Percentiles rank a stretch among this genome's conserved stretches.
These are phyloP conservation scores for Ploceus nigricollis DNA, from an alignment of 2,113 vertebrate species.

Conservation along the genomic window DNA sequence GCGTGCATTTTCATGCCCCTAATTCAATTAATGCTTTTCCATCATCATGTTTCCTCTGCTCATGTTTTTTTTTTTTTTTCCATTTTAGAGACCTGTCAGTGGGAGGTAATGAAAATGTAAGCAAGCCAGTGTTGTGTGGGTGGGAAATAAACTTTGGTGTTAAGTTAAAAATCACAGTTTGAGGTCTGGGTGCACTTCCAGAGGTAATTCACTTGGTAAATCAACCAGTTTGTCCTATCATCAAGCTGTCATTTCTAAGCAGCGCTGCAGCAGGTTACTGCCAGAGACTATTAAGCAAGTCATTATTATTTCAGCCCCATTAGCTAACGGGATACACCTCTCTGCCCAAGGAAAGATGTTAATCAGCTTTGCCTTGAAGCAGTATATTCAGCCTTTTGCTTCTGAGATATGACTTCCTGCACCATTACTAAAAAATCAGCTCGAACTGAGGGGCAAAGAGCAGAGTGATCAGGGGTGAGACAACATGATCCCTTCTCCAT, in stretches of 20 bases:
- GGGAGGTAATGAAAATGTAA: constrained; percentile 33
- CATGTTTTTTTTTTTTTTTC: background rate
- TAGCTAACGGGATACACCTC: constrained; percentile 19
- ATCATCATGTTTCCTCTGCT: background rate
- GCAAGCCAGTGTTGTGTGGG: background rate
- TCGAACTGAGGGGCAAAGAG: background rate
- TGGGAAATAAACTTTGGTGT: constrained; percentile 15
- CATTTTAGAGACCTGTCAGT: constrained; percentile 8
- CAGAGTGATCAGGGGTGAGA: background rate
- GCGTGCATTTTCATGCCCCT: background rate
- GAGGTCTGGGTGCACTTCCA: constrained; percentile 38
- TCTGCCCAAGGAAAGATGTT: background rate
- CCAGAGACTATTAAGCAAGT: constrained; percentile 45
- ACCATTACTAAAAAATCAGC: background rate
- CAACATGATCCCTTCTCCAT: background rate
- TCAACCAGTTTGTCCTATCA: constrained; percentile 44
- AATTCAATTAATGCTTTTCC: constrained; percentile 24
- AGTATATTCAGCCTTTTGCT: background rate
- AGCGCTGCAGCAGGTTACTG: constrained; percentile 27
- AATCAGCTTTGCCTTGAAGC: background rate
- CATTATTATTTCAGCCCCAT: constrained; percentile 60
- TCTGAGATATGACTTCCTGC: background rate
- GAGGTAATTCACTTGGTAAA: constrained; percentile 45
- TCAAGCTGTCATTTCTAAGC: constrained; percentile 53
- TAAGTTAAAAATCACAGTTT: constrained; percentile 43